Percentiles rank a stretch among this genome's conserved stretches.
phyloP scores from a whole-genome alignment of 2,113 vertebrate species.

The Gasterosteus nipponicus region DNA sequence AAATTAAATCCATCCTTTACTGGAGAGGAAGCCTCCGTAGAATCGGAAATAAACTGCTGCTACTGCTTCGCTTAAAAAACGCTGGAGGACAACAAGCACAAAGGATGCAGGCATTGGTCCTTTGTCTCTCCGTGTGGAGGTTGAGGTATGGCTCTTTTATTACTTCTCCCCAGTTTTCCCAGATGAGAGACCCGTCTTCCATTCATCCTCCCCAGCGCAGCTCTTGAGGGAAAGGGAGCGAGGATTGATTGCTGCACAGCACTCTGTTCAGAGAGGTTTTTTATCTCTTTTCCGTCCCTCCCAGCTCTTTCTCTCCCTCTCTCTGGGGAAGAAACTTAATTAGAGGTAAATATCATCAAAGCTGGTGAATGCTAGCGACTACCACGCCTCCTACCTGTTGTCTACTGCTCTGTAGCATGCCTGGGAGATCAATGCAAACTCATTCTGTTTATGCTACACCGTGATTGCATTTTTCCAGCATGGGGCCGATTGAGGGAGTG shows the following conservation, averaged over 20 bases:
- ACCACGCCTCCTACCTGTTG: slow-evolving; percentile 67
- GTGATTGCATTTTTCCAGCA: slow-evolving; percentile 48
- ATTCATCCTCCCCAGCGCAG: slow-evolving; percentile 58
- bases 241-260: slow-evolving; percentile 72
- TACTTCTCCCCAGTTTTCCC: slow-evolving; percentile 71
- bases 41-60: slow-evolving; percentile 56
- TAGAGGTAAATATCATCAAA: slow-evolving; percentile 85
- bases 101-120: slow-evolving; percentile 60
- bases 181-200: slow-evolving; percentile 67
- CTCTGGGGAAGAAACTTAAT: slow-evolving; percentile 79
- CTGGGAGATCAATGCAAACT: slow-evolving; percentile 72
- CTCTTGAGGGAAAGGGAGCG: slow-evolving; percentile 45
- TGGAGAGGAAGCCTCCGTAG: slow-evolving; percentile 43
- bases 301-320: slow-evolving; percentile 58
- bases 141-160: slow-evolving; percentile 73
- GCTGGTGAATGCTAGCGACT: slow-evolving; percentile 50
- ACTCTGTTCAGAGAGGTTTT: slow-evolving; percentile 58
- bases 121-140: slow-evolving; percentile 61
- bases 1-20: slow-evolving; percentile 63
- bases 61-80: slow-evolving; percentile 50
- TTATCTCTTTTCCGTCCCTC: slow-evolving; percentile 67
- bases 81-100: slow-evolving; percentile 62
- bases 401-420: slow-evolving; percentile 45
- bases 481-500: slow-evolving; percentile 14
- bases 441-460: slow-evolving; percentile 47